These are phyloP conservation scores for Tinea trinotella DNA, from an alignment of 2,888 invertebrate genomes.

Conservation along the genomic window DNA sequence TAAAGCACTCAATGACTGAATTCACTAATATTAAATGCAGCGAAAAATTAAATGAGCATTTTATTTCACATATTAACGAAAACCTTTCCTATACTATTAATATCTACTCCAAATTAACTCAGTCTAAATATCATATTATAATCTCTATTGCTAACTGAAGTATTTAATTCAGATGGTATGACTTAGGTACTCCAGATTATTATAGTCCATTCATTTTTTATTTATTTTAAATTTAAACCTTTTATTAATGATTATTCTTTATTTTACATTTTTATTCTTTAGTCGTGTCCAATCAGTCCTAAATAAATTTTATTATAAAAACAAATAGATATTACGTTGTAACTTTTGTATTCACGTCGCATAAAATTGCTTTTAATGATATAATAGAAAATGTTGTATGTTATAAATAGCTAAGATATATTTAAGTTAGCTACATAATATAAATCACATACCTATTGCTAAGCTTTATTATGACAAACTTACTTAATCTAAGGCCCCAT, in stretches of 20 bases:
- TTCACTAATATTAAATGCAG: background rate
- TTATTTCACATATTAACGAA: background rate
- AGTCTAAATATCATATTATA: background rate
- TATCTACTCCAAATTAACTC: background rate
- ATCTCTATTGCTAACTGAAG: no score
- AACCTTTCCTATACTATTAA: background rate
- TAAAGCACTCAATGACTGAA: background rate
- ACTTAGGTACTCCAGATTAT: no score
- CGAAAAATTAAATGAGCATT: slow-evolving; percentile 5
- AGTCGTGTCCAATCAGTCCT: no score
- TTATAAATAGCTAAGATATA: background rate
- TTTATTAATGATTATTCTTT: no score
- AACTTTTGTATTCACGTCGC: background rate
- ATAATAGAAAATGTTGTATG: no score
- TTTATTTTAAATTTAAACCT: no score
- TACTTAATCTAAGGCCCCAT: slow-evolving; percentile 4
- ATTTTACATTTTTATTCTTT: no score
- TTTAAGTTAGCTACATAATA: background rate
- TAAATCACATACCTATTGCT: background rate
- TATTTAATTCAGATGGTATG: no score
- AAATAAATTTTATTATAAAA: background rate
- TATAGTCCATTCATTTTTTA: no score
- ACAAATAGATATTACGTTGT: background rate
- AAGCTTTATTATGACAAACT: background rate
- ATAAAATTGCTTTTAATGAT: no score